A percentile compares a stretch with the other conserved stretches of the same genome.
Conservation (phyloP, 2,888 invertebrate species). For the Nephrotoma appendiculata region DNA sequence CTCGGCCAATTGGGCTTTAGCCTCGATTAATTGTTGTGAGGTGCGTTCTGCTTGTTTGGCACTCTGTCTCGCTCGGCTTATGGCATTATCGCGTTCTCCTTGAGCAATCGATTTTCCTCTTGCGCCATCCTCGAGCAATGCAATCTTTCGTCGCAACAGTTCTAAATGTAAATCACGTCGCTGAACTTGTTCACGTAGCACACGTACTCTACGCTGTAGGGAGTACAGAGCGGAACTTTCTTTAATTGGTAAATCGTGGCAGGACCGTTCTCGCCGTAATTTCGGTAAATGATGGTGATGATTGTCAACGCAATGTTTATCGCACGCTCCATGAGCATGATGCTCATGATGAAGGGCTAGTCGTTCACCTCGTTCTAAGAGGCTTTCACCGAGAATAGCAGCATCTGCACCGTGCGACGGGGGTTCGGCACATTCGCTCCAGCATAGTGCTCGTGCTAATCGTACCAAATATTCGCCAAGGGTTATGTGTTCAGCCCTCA, state of each 20-base stretch:
- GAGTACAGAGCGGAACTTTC: slow-evolving; percentile 84
- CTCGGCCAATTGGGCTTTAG: slow-evolving; percentile 67
- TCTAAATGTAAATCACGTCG: slow-evolving; percentile 85
- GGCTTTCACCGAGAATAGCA: slow-evolving; percentile 47
- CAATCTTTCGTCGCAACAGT: slow-evolving; percentile 71
- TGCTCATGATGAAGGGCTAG: slow-evolving; percentile 25
- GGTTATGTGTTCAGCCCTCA: slow-evolving; percentile 30
- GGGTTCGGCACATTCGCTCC: slow-evolving; percentile 28
- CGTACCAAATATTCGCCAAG: slow-evolving; percentile 72
- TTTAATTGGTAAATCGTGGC: slow-evolving; percentile 64
- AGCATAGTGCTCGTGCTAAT: slow-evolving; percentile 59
- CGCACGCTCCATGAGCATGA: slow-evolving; percentile 15
- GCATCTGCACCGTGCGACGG: slow-evolving; percentile 29
- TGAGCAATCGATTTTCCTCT: slow-evolving; percentile 38
- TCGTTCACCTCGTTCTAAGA: slow-evolving; percentile 74
- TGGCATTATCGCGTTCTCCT: slow-evolving; percentile 54
- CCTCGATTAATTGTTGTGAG: slow-evolving; percentile 63
- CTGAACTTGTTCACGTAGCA: slow-evolving; percentile 78
- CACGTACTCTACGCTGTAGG: slow-evolving; percentile 72
- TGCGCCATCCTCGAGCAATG: slow-evolving; percentile 63
- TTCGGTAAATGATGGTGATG: slow-evolving; percentile 32
- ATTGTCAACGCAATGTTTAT: slow-evolving; percentile 21
- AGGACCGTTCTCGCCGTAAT: slow-evolving; percentile 62
- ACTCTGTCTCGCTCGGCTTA: slow-evolving; percentile 58
- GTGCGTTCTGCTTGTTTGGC: slow-evolving; percentile 72